phyloP scores from a whole-genome alignment of 2,797 vertebrate species.

The Jordanella pulchra region DNA sequence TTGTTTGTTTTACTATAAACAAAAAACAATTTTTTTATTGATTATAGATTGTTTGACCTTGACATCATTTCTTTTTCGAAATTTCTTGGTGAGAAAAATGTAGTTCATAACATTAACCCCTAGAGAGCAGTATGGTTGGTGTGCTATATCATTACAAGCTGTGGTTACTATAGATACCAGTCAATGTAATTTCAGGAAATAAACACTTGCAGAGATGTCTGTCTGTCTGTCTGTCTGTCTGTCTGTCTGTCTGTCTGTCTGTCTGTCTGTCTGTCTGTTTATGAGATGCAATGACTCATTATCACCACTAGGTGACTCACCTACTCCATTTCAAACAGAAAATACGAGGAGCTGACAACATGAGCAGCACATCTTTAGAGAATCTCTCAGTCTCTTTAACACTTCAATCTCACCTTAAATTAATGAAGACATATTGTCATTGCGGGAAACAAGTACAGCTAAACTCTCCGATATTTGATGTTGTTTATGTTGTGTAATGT shows the following conservation, averaged over 20 bases:
- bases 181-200: conserved; percentile 9
- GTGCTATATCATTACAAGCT: not conserved
- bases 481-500: conserved; percentile 2
- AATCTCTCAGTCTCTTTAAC: conserved; percentile 10
- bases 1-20: not conserved
- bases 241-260: not conserved
- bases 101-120: conserved; percentile 13
- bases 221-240: not conserved
- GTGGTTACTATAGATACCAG: conserved; percentile 37
- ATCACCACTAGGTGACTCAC: conserved; percentile 59
- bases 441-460: not conserved
- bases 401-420: not conserved
- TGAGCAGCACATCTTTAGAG: not conserved
- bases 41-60: not conserved
- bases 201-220: conserved; percentile 19
- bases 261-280: conserved; percentile 24
- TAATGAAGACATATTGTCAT: not conserved
- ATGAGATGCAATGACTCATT: conserved; percentile 47
- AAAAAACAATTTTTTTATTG: not conserved
- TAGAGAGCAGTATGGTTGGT: conserved; percentile 30
- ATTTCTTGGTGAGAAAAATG: not conserved
- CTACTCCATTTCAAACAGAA: conserved; percentile 30
- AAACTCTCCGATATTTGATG: not conserved
- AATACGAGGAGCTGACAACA: not conserved
- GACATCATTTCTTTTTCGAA: not conserved